These are phyloP conservation scores for Synchiropus splendidus DNA, from an alignment of 2,113 vertebrate genomes.

Conservation along the genomic window DNA sequence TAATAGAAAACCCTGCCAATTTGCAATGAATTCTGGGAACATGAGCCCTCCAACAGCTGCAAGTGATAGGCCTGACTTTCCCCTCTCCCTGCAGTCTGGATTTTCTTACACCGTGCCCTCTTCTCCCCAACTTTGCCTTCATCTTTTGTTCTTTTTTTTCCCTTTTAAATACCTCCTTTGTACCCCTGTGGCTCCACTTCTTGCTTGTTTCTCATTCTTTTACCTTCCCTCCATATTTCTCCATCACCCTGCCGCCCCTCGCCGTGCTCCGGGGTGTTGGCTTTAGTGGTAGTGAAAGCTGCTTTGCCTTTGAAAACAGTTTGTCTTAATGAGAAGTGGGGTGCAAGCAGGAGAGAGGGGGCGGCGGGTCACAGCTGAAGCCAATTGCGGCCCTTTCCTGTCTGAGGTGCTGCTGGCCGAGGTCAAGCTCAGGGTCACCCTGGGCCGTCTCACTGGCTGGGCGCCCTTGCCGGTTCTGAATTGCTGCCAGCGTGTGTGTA, in stretches of 20 bases:
- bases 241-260: slow-evolving; percentile 1
- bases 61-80: slow-evolving; percentile 53
- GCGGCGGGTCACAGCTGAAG: slow-evolving; percentile 65
- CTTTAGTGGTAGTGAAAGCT: slow-evolving; percentile 66
- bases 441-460: slow-evolving; percentile 43
- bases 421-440: slow-evolving; percentile 62
- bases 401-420: slow-evolving; percentile 55
- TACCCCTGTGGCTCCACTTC: slow-evolving; percentile 27
- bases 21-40: slow-evolving; percentile 59
- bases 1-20: slow-evolving; percentile 48
- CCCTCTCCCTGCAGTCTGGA: slow-evolving; percentile 29
- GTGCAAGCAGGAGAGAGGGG: slow-evolving; percentile 26
- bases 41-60: slow-evolving; percentile 55
- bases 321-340: slow-evolving; percentile 65
- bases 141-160: slow-evolving; percentile 44
- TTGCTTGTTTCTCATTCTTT: slow-evolving; percentile 37
- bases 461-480: slow-evolving; percentile 53
- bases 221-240: slow-evolving; percentile 21
- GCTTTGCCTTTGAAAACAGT: slow-evolving; percentile 68
- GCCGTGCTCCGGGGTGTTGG: slow-evolving; percentile 53
- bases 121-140: slow-evolving; percentile 40
- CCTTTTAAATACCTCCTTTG: slow-evolving; percentile 19
- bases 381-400: slow-evolving; percentile 69
- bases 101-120: slow-evolving; percentile 45
- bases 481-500: slow-evolving; percentile 40